Base-by-base conservation (phyloP, 2,888 invertebrate species). In the Asteroscopus sphinx region DNA sequence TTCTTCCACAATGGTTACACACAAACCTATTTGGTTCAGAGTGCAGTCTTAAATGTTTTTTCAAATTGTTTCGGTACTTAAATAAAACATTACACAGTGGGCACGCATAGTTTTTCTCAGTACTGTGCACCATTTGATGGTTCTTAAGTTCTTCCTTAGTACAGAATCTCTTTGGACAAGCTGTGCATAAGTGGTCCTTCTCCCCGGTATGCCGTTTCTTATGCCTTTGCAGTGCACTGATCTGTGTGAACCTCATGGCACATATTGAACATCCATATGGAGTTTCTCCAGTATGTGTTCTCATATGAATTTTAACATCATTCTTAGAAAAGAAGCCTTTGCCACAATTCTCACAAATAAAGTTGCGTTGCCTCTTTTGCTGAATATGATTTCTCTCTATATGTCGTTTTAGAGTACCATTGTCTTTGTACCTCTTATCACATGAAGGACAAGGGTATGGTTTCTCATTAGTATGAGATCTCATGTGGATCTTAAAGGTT, bases 41-140 rank as follows among this genome's bases (percentile, higher is more conserved):
- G 64, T 94, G 93, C 9, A 83, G 64, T 40, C 86, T 82, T 78
- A 94, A 81, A 74, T 95, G 95, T 41, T 95, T 95, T 44, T 86
- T 91, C 11, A 95, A 83, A 80, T 92, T 95, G 36, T 91, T 90
- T 21, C 91, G 89, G 17, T 95, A 94, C 64, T 95, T 91, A 73
- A 95, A 95, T 5, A 85, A 77, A 8, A 89, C 80, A 60, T 90
- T 90, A 69, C 95, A 95, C 4, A 87, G 67, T 1, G 85, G 60
- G 41, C 94, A 94, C 0, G 80, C 59, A 62, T 76, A 91, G 5
- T 87, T 85, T 57, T 89, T 91, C 9, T 85, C 85, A 41, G 77
- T 82, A 0, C 85, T 83, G 51, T 94, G 94, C 1, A 86, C 88
- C 12, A 73, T 66, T 4, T 73, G 66, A 54, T 93, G 94, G 30